Percentiles rank a stretch among this genome's conserved stretches.
Evolutionary conservation across 2,888 invertebrate species (phyloP).

Genomic region (Tachina fera): DNA sequence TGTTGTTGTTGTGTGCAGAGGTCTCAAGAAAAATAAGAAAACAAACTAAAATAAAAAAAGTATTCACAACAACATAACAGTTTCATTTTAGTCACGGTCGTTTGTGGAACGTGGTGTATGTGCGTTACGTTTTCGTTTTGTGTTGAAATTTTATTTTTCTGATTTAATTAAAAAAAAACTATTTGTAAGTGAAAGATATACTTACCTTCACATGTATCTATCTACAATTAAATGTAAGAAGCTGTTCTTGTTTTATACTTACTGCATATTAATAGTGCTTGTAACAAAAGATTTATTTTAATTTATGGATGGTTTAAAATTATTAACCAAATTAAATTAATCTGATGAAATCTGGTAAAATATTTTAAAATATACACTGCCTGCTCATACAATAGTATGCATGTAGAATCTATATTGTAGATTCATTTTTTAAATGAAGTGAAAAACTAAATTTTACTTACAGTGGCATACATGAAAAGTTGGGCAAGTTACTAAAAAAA

Average conservation of each 20-base stretch:
- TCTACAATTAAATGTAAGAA: conserved; percentile 36
- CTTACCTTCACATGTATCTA: not conserved
- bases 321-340: conserved; percentile 20
- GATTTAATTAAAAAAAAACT: conserved; percentile 22
- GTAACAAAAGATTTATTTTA: conserved; percentile 4
- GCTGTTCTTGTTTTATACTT: conserved; percentile 24
- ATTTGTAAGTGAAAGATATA: conserved; percentile 18
- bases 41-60: conserved; percentile 32
- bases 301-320: conserved; percentile 29
- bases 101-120: conserved; percentile 61
- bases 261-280: not conserved
- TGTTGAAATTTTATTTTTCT: conserved; percentile 30
- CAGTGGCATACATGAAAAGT: not conserved
- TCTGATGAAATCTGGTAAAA: not conserved
- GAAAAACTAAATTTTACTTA: too few species aligned
- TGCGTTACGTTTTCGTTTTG: conserved; percentile 49
- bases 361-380: not conserved
- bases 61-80: conserved; percentile 66
- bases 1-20: conserved; percentile 49
- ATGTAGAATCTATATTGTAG: not conserved
- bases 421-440: not conserved
- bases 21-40: conserved; percentile 51
- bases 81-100: conserved; percentile 72
- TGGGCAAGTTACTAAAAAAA: not conserved
- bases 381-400: not conserved